phyloP scores from a whole-genome alignment of 2,113 vertebrate species.

The Crotalus viridis region DNA sequence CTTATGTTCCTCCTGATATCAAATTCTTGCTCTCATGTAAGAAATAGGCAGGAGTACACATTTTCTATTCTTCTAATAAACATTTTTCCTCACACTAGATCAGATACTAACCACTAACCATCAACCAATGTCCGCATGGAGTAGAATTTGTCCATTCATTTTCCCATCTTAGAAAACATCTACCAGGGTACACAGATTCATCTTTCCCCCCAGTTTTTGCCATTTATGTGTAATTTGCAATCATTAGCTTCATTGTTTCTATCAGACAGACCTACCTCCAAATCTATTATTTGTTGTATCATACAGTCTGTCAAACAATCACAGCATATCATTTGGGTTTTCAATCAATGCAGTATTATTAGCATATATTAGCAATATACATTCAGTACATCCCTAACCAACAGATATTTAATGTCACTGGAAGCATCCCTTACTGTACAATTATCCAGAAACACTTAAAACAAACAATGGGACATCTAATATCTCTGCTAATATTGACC shows the following conservation, averaged over 20 bases:
- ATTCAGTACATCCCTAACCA: not conserved
- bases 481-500: not conserved
- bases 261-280: not conserved
- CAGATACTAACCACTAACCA: not conserved
- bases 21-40: not conserved
- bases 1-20: not conserved
- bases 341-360: not conserved
- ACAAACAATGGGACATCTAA: not conserved
- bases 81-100: not conserved
- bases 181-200: not conserved
- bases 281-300: not conserved
- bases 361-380: not conserved
- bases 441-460: not conserved
- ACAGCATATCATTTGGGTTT: not conserved
- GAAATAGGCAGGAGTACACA: not conserved
- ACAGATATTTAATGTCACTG: not conserved
- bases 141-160: not conserved
- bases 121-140: not conserved
- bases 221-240: not conserved
- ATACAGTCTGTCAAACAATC: not conserved
- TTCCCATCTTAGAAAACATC: not conserved
- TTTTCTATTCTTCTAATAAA: not conserved
- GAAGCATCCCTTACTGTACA: not conserved
- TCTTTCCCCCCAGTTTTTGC: not conserved
- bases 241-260: not conserved